Evolutionary conservation across 1,140 invertebrate species (phyloP).

Genomic region (Planococcus citri): DNA sequence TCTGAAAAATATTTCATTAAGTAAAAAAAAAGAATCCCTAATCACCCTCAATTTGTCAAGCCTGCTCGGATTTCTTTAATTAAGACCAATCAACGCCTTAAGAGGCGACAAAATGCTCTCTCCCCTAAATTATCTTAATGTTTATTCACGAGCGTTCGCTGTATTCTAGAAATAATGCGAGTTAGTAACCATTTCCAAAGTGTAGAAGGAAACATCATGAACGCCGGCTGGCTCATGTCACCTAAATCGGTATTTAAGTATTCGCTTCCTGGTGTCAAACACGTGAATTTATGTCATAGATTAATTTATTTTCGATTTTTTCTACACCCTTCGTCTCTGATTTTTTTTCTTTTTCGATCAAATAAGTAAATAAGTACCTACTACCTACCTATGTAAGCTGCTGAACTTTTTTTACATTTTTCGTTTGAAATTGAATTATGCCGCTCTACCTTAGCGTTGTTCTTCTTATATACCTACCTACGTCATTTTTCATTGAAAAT

Average conservation of each 20-base stretch:
- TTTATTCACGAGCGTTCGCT: slow-evolving; percentile 12
- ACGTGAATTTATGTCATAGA: slow-evolving; percentile 4
- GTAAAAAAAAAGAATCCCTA: neutral
- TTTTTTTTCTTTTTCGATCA: too few relatives aligned
- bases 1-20: neutral
- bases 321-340: neutral
- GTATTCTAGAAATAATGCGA: neutral
- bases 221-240: slow-evolving; percentile 9
- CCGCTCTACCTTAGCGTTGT: too few relatives aligned
- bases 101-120: neutral
- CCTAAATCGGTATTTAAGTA: slow-evolving; percentile 10
- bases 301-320: neutral
- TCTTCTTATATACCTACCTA: too few relatives aligned
- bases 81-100: neutral
- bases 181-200: neutral
- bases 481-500: too few relatives aligned
- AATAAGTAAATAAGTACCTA: too few relatives aligned
- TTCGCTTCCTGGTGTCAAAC: slow-evolving; percentile 15
- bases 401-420: too few relatives aligned
- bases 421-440: too few relatives aligned
- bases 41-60: neutral
- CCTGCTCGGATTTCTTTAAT: neutral
- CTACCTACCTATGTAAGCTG: too few relatives aligned
- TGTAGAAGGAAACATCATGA: slow-evolving; percentile 3
- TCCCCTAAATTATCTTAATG: neutral